Conservation (phyloP, 2,888 invertebrate genomes). For the Chymomyza procnemis region DNA sequence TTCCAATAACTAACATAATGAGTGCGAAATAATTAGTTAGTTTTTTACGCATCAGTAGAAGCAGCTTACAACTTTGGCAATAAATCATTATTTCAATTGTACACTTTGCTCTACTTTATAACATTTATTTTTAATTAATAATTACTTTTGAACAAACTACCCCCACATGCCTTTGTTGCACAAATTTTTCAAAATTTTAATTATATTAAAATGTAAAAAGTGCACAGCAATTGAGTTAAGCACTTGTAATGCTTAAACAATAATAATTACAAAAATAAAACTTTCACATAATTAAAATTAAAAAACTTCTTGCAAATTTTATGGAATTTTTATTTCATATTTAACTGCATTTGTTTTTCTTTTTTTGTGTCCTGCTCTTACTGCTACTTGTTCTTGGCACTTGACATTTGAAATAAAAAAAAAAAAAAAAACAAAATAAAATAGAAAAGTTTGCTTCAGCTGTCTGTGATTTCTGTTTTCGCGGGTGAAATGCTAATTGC, state of each 20-base stretch:
- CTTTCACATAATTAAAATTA: background rate
- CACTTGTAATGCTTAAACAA: background rate
- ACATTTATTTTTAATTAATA: too few species aligned
- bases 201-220: background rate
- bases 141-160: background rate
- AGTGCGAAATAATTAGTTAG: too few species aligned
- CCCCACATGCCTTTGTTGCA: background rate
- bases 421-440: too few species aligned
- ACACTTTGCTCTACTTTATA: too few species aligned
- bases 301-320: background rate
- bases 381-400: background rate
- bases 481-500: constrained; percentile 41
- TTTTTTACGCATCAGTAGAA: too few species aligned
- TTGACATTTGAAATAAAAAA: background rate
- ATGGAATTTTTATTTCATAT: background rate
- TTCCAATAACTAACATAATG: too few species aligned
- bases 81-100: too few species aligned
- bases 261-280: background rate
- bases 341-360: background rate
- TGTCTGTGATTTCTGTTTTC: background rate
- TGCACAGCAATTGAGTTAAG: background rate
- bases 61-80: too few species aligned
- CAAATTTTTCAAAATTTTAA: background rate
- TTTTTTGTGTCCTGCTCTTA: background rate
- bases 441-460: background rate